These are phyloP conservation scores for Melipona bicolor DNA, from an alignment of 2,888 invertebrate species.

Conservation along the genomic window DNA sequence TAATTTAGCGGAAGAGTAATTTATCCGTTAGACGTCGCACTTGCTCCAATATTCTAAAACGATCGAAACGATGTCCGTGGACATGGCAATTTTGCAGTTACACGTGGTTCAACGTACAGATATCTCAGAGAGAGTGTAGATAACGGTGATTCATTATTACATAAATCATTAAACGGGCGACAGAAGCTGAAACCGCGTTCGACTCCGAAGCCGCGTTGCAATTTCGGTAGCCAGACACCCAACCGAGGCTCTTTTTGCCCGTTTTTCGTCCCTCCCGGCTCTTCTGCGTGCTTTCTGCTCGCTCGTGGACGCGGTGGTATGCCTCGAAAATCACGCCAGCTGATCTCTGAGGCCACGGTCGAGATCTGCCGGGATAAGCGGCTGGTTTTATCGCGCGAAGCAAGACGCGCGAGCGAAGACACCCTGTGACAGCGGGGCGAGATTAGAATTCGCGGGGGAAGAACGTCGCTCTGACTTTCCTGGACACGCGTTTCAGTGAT, in stretches of 20 bases:
- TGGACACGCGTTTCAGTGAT: constrained; percentile 10
- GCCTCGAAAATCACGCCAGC: constrained; percentile 72
- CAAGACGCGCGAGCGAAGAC: constrained; percentile 56
- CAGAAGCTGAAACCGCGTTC: background rate
- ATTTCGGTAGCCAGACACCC: constrained; percentile 60
- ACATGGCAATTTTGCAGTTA: constrained; percentile 6
- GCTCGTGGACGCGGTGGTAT: constrained; percentile 59
- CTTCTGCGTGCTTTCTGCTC: constrained; percentile 33
- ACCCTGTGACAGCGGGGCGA: constrained; percentile 32
- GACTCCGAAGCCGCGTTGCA: constrained; percentile 9
- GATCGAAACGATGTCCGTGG: too few species aligned
- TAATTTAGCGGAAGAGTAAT: background rate
- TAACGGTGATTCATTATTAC: constrained; percentile 29
- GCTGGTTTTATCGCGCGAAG: constrained; percentile 69
- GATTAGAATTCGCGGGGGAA: constrained; percentile 25
- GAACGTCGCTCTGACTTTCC: background rate
- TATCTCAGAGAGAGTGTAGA: background rate
- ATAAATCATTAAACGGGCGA: constrained; percentile 26
- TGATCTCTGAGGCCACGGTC: constrained; percentile 71
- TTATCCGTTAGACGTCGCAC: too few species aligned
- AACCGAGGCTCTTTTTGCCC: constrained; percentile 25
- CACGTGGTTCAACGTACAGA: background rate
- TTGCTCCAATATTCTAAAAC: background rate
- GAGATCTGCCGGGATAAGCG: constrained; percentile 71
- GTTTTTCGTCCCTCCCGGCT: constrained; percentile 15